Percentiles rank a stretch among this genome's conserved stretches.
These are phyloP conservation scores for Campoletis raptor DNA, from an alignment of 2,888 invertebrate genomes.

Conservation along the genomic window DNA sequence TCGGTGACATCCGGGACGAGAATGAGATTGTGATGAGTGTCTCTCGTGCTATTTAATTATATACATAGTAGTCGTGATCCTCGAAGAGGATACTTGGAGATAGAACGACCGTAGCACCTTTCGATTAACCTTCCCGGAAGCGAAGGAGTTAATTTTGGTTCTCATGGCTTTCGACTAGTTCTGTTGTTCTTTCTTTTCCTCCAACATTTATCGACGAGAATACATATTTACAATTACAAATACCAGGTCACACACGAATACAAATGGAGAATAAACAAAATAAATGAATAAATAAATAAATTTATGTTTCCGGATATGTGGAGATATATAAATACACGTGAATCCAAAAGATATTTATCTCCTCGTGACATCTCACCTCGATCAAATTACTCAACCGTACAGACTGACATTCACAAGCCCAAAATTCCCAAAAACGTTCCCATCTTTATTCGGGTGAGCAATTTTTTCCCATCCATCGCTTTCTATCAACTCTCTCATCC, in stretches of 20 bases:
- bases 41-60: slow-evolving; percentile 38
- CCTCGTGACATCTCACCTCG: slow-evolving; percentile 33
- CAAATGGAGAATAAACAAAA: neutral
- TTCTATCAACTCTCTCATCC: slow-evolving; percentile 22
- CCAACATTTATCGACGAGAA: neutral
- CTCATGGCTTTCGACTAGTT: slow-evolving; percentile 51
- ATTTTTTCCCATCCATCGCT: slow-evolving; percentile 10
- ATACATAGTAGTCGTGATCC: slow-evolving; percentile 50
- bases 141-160: slow-evolving; percentile 56
- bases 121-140: slow-evolving; percentile 66
- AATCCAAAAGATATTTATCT: slow-evolving; percentile 7
- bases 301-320: neutral
- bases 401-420: neutral
- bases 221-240: neutral
- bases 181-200: neutral
- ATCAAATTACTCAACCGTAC: slow-evolving; percentile 46
- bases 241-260: neutral
- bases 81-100: slow-evolving; percentile 52
- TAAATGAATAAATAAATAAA: neutral
- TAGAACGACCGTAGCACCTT: slow-evolving; percentile 25
- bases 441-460: neutral
- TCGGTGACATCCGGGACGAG: slow-evolving; percentile 56
- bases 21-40: slow-evolving; percentile 45
- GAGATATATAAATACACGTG: neutral
- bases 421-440: neutral